These are phyloP conservation scores for Epizoanthus stellaris DNA, from an alignment of 92 coral and sea anemone genomes.

Conservation along the genomic window DNA sequence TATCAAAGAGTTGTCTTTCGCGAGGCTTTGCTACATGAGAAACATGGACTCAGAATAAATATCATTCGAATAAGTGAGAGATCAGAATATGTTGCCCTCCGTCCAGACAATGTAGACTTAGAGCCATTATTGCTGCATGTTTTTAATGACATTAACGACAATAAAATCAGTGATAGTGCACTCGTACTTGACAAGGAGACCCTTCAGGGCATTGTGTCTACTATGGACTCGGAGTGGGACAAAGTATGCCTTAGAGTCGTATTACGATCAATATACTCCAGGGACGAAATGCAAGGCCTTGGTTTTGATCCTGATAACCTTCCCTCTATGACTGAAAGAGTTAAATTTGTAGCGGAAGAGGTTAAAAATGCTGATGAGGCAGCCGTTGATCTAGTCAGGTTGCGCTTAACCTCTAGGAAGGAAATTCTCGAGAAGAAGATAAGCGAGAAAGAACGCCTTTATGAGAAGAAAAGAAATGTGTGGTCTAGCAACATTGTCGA, in stretches of 20 bases:
- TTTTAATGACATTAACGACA: constrained; percentile 11
- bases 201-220: constrained; percentile 44
- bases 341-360: constrained; percentile 40
- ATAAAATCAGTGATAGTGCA: constrained; percentile 25
- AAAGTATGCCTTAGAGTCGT: constrained; percentile 43
- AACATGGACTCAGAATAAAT: constrained; percentile 42
- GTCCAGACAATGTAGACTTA: constrained; percentile 47
- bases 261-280: constrained; percentile 28
- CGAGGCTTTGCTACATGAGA: constrained; percentile 46
- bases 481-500: constrained; percentile 35
- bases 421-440: constrained; percentile 29
- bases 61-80: constrained; percentile 32
- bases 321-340: constrained; percentile 33
- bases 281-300: constrained; percentile 37
- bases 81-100: constrained; percentile 13
- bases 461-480: constrained; percentile 27
- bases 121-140: constrained; percentile 37
- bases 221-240: constrained; percentile 48
- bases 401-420: constrained; percentile 47
- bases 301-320: constrained; percentile 46
- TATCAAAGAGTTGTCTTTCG: constrained; percentile 44
- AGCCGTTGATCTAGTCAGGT: constrained; percentile 31
- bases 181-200: constrained; percentile 47
- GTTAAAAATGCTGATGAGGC: constrained; percentile 46
- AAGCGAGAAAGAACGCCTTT: constrained; percentile 31